Evolutionary conservation across 2,797 vertebrate species (phyloP).

Genomic region (Ctenosaura bakeri): DNA sequence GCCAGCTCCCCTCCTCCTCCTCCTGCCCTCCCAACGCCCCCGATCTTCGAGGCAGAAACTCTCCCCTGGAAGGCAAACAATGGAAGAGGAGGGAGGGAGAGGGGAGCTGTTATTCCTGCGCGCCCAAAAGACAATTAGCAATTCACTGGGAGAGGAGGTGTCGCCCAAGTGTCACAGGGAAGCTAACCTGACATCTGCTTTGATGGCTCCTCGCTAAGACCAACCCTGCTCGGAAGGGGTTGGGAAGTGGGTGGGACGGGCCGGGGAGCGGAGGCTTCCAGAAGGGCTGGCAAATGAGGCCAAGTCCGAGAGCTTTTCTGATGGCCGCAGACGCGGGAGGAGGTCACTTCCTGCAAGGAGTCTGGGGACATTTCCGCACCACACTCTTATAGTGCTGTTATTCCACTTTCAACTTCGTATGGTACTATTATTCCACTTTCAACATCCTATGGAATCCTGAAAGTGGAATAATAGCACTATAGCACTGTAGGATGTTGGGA

Average conservation of each 20-base stretch:
- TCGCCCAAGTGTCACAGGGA: slow-evolving; percentile 80
- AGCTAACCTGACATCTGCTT: slow-evolving; percentile 81
- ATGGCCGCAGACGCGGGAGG: slow-evolving; percentile 8
- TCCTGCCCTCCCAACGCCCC: slow-evolving; percentile 63
- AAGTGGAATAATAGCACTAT: no score
- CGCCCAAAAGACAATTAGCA: slow-evolving; percentile 83
- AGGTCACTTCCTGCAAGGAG: slow-evolving; percentile 69
- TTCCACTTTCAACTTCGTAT: no score
- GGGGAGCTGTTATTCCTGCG: slow-evolving; percentile 76
- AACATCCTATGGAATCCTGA: no score
- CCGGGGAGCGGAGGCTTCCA: slow-evolving; percentile 69
- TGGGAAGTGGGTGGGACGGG: slow-evolving; percentile 35
- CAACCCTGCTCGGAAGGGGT: slow-evolving; percentile 78
- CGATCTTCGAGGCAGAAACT: slow-evolving; percentile 68
- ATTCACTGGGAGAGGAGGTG: slow-evolving; percentile 81
- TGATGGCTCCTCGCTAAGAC: slow-evolving; percentile 82
- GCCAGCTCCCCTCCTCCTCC: background rate
- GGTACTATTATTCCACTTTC: no score
- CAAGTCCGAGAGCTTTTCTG: slow-evolving; percentile 72
- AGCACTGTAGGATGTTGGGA: no score
- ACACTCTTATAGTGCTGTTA: no score
- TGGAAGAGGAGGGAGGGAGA: slow-evolving; percentile 43
- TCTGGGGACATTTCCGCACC: no score
- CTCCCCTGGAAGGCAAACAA: slow-evolving; percentile 79
- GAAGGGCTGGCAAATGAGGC: slow-evolving; percentile 83